phyloP scores from a whole-genome alignment of 2,888 invertebrate genomes.

The Antheraea yamamai region DNA sequence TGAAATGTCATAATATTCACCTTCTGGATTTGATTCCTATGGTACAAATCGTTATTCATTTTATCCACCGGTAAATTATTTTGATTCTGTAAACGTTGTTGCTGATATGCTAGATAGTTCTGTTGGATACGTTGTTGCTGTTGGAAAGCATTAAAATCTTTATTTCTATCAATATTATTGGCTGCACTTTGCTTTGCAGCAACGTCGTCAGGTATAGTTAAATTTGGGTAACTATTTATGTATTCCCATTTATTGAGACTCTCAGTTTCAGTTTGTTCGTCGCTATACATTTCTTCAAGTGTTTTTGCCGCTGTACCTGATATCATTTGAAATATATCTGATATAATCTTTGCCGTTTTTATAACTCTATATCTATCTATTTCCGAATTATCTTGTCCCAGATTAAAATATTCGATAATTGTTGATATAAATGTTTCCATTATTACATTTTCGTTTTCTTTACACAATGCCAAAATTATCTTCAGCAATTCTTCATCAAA shows the following conservation, averaged over 20 bases:
- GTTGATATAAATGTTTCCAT: background rate
- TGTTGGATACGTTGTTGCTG: background rate
- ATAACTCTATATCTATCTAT: background rate
- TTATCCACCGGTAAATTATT: background rate
- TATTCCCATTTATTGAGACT: background rate
- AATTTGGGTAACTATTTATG: background rate
- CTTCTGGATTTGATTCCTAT: background rate
- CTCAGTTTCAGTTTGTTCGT: background rate
- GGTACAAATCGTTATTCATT: background rate
- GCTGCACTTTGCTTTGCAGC: background rate
- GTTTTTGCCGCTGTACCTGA: background rate
- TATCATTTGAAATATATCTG: background rate
- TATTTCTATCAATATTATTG: background rate
- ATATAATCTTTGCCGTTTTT: background rate
- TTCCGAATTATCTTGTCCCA: background rate
- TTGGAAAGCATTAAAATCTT: background rate
- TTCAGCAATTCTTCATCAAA: background rate
- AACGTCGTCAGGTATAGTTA: background rate
- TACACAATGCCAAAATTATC: conserved; percentile 3
- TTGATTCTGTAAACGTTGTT: background rate
- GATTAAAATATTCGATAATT: background rate
- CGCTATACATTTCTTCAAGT: background rate
- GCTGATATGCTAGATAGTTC: background rate
- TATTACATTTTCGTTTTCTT: conserved; percentile 1
- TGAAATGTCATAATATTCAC: background rate